A percentile compares a stretch with the other conserved stretches of the same genome.
These are phyloP conservation scores for Hydrotaea cyrtoneurina DNA, from an alignment of 2,888 invertebrate species.

Conservation along the genomic window DNA sequence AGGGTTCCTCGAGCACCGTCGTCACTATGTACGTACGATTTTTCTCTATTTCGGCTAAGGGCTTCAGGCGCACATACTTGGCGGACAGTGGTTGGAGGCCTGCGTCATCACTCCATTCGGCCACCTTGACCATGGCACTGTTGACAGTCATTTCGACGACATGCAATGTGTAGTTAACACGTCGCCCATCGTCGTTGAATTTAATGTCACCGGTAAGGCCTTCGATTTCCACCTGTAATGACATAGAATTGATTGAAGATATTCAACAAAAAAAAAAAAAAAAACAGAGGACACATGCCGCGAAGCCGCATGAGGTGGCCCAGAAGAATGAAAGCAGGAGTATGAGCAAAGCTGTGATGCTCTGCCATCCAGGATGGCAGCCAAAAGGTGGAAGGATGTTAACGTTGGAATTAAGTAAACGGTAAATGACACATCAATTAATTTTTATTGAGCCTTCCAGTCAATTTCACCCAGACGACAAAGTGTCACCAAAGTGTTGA, in stretches of 20 bases:
- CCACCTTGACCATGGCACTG: constrained; percentile 95
- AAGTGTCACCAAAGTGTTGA: background rate
- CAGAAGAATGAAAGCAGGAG: constrained; percentile 26
- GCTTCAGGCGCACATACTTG: constrained; percentile 87
- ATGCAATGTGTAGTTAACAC: constrained; percentile 93
- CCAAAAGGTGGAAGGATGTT: background rate
- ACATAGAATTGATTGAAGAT: constrained; percentile 45
- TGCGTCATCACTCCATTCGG: constrained; percentile 91
- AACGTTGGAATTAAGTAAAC: constrained; percentile 36
- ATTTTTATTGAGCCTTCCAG: constrained; percentile 57
- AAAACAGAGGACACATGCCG: background rate
- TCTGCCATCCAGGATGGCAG: background rate
- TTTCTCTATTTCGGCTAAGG: constrained; percentile 87
- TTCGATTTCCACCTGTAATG: constrained; percentile 91
- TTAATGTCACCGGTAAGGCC: constrained; percentile 95
- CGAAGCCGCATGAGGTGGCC: background rate
- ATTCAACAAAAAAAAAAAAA: no score
- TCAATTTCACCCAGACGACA: constrained; percentile 47
- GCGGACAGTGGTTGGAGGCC: constrained; percentile 89
- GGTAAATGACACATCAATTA: constrained; percentile 63
- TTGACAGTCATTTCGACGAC: constrained; percentile 97
- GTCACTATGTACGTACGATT: constrained; percentile 94
- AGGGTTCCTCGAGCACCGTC: constrained; percentile 93
- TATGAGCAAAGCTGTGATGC: constrained; percentile 16
- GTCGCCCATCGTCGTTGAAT: constrained; percentile 93